Conservation (phyloP, 1,140 invertebrate genomes). For the Ruditapes philippinarum region DNA sequence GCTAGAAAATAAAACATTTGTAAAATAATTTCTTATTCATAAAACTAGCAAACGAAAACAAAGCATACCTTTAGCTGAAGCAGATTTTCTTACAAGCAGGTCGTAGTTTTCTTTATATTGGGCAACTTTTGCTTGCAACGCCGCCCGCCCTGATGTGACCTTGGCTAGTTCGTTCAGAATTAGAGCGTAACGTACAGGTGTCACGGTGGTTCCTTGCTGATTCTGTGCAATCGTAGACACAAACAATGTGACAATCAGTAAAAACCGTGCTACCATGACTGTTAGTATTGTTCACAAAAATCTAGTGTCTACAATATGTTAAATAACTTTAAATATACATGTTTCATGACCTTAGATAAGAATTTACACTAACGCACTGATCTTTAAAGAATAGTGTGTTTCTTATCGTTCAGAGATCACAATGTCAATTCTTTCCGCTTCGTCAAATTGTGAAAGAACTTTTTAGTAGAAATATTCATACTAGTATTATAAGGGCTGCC, state of each 20-base stretch:
- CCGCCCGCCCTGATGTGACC: constrained; percentile 24
- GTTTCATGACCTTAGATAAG: not conserved
- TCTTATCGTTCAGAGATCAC: too few species aligned
- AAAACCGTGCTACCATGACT: not conserved
- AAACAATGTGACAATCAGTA: not conserved
- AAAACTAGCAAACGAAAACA: too few species aligned
- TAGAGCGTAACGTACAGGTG: constrained; percentile 40
- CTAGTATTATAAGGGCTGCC: too few species aligned
- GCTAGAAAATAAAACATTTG: too few species aligned
- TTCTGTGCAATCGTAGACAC: not conserved
- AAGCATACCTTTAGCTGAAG: constrained; percentile 29
- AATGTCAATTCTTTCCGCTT: too few species aligned
- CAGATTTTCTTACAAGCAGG: not conserved
- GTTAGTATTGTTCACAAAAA: not conserved
- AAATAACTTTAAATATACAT: not conserved
- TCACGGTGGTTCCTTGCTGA: not conserved
- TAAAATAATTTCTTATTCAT: too few species aligned
- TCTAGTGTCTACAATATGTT: not conserved
- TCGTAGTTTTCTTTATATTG: not conserved
- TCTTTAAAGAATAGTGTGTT: too few species aligned
- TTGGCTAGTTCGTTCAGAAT: constrained; percentile 17
- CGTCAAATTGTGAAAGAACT: too few species aligned
- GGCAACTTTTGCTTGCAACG: not conserved
- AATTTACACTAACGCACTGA: too few species aligned
- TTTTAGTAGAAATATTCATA: too few species aligned